Base-by-base conservation (phyloP, 2,113 vertebrate species). In the Tyto alba region DNA sequence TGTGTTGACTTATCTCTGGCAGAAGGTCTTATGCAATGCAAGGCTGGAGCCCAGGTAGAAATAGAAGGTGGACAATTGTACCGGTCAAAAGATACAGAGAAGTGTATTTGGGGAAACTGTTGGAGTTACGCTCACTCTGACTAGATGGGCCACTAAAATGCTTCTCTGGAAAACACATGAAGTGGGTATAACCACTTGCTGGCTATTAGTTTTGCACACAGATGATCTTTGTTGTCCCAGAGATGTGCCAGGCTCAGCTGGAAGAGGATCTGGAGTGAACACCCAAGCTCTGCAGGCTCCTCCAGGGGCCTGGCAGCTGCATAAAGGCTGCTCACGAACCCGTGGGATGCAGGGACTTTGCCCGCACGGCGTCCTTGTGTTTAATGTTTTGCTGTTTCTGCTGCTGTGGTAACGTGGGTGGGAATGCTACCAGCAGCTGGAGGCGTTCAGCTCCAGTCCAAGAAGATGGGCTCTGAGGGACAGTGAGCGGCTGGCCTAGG, bases 381-480 rank as follows among this genome's bases (percentile, higher is more conserved):
- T 93, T 63, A 86, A 57, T 85, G 74, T 89, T 94, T 91, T 90
- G 88, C 90, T 94, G 79, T 80, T 87, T 50, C 81, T 81, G 94
- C 92, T 91, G 90, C 85, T 95, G 86, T 91, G 94, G 94, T 89
- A 94, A 93, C 48, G 1, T 1, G 73, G 72, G 68, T 67, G 88
- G 89, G 94, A 96, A 91, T 6, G 62, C 77, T 62, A 45, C 76
- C 80, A 89, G 71, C 76, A 79, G 92, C 94, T 72, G 66, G 76
- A 89, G 81, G 68, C 10, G 0, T 84, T 82, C 76, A 29, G 76
- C 52, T 83, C 56, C 63, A 0, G 1, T 11, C 73, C 57, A 50
- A 93, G 36, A 38, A 48, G 27, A 91, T 59, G 60, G 55, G 76
- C 76, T 96, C 85, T 12, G 56, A 59, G 83, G 79, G 84, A 89